phyloP scores from a whole-genome alignment of 2,113 vertebrate species.

The Tylochromis polylepis region DNA sequence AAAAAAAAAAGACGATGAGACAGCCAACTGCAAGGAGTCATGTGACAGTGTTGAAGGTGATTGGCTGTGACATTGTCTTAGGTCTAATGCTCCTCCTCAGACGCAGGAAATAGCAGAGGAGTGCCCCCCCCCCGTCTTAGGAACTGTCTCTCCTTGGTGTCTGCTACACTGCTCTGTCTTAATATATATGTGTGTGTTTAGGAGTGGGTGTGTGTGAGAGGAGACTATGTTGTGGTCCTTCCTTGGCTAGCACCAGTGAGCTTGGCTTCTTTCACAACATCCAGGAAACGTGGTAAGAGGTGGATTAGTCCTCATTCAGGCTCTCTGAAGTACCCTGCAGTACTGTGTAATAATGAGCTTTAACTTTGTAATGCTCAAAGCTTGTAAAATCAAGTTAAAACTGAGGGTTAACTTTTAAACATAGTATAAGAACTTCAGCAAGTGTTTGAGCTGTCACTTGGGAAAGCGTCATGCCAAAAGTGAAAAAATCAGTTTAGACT shows the following conservation, averaged over 20 bases:
- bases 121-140: neutral
- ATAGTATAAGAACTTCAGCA: neutral
- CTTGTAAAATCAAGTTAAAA: neutral
- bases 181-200: neutral
- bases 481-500: neutral
- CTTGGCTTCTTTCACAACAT: neutral
- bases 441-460: neutral
- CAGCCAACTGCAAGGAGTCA: constrained; percentile 35
- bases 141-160: constrained; percentile 15
- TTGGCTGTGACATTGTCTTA: constrained; percentile 64
- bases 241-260: neutral
- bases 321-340: neutral
- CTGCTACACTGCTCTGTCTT: neutral
- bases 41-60: constrained; percentile 56
- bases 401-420: neutral
- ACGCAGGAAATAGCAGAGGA: constrained; percentile 39
- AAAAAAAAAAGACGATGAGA: neutral
- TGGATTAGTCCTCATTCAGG: neutral
- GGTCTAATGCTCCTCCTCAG: constrained; percentile 57
- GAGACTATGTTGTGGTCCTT: neutral
- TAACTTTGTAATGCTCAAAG: neutral
- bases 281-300: neutral
- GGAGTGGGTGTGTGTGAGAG: neutral
- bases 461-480: neutral
- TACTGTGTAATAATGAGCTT: neutral